These are phyloP conservation scores for Eupithecia exiguata DNA, from an alignment of 2,888 invertebrate species.

Conservation along the genomic window DNA sequence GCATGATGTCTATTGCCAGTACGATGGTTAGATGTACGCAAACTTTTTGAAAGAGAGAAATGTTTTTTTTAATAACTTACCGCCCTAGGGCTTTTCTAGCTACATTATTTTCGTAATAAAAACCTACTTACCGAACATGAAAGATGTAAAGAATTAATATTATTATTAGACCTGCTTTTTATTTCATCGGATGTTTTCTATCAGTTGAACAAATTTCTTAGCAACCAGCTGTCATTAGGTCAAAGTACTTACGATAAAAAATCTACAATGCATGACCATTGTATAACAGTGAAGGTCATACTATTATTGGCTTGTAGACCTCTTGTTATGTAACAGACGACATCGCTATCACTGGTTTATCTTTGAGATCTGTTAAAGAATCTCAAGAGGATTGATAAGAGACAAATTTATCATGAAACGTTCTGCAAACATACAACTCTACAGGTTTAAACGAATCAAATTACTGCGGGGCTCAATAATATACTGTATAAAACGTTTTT, in stretches of 20 bases:
- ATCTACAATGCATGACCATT: background rate
- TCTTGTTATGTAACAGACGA: constrained; percentile 20
- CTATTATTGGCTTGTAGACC: constrained; percentile 5
- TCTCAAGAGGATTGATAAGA: background rate
- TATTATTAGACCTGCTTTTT: too few relatives aligned
- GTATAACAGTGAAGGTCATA: constrained; percentile 13
- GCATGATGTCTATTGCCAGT: too few relatives aligned
- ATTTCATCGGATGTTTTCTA: background rate
- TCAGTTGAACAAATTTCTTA: background rate
- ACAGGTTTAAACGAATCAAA: too few relatives aligned
- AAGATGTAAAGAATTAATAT: too few relatives aligned
- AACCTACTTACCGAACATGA: too few relatives aligned
- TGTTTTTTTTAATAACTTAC: too few relatives aligned
- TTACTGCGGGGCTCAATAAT: background rate
- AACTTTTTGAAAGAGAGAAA: too few relatives aligned
- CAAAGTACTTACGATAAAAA: constrained; percentile 5
- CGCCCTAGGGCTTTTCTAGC: too few relatives aligned
- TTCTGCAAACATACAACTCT: background rate
- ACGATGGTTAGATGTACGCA: too few relatives aligned
- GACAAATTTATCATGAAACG: background rate
- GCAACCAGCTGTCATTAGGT: background rate
- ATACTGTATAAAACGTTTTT: background rate
- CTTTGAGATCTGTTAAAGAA: background rate
- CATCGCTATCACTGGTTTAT: background rate
- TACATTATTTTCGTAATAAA: too few relatives aligned